These are phyloP conservation scores for Drosophila testacea DNA, from an alignment of 2,888 invertebrate genomes.

Conservation along the genomic window DNA sequence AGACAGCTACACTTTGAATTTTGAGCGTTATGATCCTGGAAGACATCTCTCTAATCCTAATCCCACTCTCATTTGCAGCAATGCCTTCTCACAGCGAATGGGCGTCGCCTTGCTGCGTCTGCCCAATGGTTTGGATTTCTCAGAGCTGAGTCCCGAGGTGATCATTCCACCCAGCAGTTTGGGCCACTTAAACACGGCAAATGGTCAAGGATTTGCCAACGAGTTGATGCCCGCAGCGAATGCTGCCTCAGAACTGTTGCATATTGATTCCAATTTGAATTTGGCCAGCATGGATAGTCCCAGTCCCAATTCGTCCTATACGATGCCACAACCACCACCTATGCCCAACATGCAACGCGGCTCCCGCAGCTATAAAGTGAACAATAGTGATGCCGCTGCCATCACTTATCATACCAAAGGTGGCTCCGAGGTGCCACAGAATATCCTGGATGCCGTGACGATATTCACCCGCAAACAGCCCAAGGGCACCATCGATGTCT, in stretches of 20 bases:
- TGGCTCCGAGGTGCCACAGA: conserved; percentile 88
- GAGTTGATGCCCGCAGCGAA: conserved; percentile 76
- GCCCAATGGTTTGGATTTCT: conserved; percentile 93
- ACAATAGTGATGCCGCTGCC: conserved; percentile 65
- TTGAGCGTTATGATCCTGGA: too few relatives aligned
- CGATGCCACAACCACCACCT: conserved; percentile 79
- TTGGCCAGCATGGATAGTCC: conserved; percentile 86
- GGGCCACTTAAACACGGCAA: conserved; percentile 74
- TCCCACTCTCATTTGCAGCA: conserved; percentile 86
- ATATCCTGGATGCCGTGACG: conserved; percentile 89
- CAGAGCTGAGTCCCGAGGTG: conserved; percentile 84
- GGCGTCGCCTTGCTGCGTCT: conserved; percentile 96
- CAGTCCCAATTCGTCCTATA: conserved; percentile 74
- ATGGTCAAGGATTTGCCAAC: conserved; percentile 80
- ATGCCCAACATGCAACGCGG: conserved; percentile 81
- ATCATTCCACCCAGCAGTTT: conserved; percentile 64
- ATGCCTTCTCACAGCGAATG: conserved; percentile 96
- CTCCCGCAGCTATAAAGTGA: conserved; percentile 78
- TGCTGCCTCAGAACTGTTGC: conserved; percentile 86
- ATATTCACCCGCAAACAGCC: conserved; percentile 92
- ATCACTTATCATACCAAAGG: conserved; percentile 87
- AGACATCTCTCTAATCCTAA: neutral
- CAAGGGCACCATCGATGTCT: conserved; percentile 94
- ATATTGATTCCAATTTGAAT: conserved; percentile 90
- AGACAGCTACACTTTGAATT: too few relatives aligned